phyloP scores from a whole-genome alignment of 2,888 invertebrate species.

The Troides helena region DNA sequence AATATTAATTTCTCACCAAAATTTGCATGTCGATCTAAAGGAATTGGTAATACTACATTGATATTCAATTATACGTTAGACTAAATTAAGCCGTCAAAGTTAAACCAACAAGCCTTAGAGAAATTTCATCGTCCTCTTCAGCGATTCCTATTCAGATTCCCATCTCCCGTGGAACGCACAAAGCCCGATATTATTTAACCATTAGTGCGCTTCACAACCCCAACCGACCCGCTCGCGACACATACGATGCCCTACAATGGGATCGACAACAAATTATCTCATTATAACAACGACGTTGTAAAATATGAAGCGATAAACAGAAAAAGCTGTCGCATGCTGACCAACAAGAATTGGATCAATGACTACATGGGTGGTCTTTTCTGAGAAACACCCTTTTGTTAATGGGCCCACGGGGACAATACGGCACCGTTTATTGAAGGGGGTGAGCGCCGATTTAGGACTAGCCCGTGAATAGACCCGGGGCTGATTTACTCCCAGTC shows the following conservation, averaged over 20 bases:
- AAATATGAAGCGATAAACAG: constrained; percentile 27
- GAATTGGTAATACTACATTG: too few species aligned
- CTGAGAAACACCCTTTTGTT: constrained; percentile 66
- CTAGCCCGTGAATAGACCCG: constrained; percentile 55
- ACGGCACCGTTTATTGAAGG: constrained; percentile 49
- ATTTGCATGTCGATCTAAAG: too few species aligned
- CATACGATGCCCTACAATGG: constrained; percentile 40
- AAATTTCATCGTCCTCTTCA: too few species aligned
- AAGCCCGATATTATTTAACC: constrained; percentile 4
- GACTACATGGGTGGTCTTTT: constrained; percentile 70
- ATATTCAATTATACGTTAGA: too few species aligned
- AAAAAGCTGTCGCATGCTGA: constrained; percentile 46
- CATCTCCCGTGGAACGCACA: not conserved
- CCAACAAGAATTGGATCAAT: constrained; percentile 64
- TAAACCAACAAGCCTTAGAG: too few species aligned
- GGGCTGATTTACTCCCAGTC: constrained; percentile 71
- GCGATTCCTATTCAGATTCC: too few species aligned
- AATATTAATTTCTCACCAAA: too few species aligned
- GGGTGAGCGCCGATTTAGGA: constrained; percentile 56
- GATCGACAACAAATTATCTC: constrained; percentile 64
- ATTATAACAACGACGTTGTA: constrained; percentile 44
- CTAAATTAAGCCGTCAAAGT: too few species aligned
- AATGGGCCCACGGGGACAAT: constrained; percentile 51
- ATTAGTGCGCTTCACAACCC: constrained; percentile 7
- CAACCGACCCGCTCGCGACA: constrained; percentile 4